A percentile compares a stretch with the other conserved stretches of the same genome.
Conservation (phyloP, 2,888 invertebrate species). For the Andrena bucephala region DNA sequence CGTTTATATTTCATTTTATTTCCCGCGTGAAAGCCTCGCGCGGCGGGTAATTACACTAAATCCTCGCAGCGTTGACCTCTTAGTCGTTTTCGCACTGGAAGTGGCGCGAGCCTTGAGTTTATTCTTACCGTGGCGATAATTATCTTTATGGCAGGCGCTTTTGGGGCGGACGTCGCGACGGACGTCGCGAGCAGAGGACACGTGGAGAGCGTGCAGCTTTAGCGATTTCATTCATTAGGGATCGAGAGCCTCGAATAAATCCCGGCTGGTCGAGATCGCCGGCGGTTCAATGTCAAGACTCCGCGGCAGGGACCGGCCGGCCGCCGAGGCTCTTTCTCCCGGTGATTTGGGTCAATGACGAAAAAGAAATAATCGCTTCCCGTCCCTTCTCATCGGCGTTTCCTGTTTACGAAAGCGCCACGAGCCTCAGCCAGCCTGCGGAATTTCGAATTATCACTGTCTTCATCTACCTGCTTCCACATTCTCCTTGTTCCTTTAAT, state of each 20-base stretch:
- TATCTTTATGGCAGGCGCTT: neutral
- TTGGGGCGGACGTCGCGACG: neutral
- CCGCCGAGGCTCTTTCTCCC: slow-evolving; percentile 22
- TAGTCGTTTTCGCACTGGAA: too few relatives aligned
- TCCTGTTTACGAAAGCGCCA: slow-evolving; percentile 48
- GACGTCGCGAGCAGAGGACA: neutral
- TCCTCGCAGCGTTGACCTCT: too few relatives aligned
- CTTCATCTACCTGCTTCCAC: too few relatives aligned
- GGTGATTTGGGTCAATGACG: slow-evolving; percentile 64
- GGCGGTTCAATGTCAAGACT: slow-evolving; percentile 64
- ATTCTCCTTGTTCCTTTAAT: too few relatives aligned
- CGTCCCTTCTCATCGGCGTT: slow-evolving; percentile 44
- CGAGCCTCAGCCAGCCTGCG: neutral
- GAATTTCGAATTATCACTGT: neutral
- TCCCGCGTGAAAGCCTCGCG: neutral
- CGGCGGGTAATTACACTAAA: too few relatives aligned
- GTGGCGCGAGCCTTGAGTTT: slow-evolving; percentile 5
- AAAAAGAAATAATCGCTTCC: slow-evolving; percentile 58
- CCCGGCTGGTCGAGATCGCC: neutral
- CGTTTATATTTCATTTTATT: neutral
- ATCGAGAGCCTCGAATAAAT: slow-evolving; percentile 31
- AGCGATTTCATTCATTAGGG: slow-evolving; percentile 11
- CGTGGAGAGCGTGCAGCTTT: slow-evolving; percentile 10
- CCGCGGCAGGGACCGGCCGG: slow-evolving; percentile 51
- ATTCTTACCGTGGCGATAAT: neutral